A percentile compares a stretch with the other conserved stretches of the same genome.
Evolutionary conservation across 1,140 invertebrate species (phyloP).

Genomic region (Oryctes rhinoceros): DNA sequence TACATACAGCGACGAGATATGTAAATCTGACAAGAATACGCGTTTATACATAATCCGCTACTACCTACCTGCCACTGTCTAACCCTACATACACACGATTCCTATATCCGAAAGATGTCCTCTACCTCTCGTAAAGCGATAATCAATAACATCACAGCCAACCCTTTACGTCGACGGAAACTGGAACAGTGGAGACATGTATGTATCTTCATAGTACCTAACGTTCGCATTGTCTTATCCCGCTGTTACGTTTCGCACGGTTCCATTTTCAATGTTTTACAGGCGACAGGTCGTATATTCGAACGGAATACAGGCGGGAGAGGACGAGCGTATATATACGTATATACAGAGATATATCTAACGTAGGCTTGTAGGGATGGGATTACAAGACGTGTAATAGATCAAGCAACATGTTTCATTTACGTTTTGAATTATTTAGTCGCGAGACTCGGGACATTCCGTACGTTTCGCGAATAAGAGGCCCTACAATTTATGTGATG

Average conservation of each 20-base stretch:
- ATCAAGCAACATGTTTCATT: conserved; percentile 4
- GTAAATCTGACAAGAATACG: conserved; percentile 9
- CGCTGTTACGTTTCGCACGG: background rate
- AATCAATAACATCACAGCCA: background rate
- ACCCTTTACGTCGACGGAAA: background rate
- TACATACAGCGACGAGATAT: conserved; percentile 4
- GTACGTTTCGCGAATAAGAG: background rate
- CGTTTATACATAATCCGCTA: background rate
- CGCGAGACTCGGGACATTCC: background rate
- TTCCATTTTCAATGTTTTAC: background rate
- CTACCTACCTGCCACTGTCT: background rate
- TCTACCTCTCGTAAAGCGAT: background rate
- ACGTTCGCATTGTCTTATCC: conserved; percentile 1
- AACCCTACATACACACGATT: background rate
- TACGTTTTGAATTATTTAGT: conserved; percentile 5
- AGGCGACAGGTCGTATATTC: background rate
- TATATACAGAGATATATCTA: background rate
- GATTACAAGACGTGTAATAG: background rate
- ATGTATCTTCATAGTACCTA: background rate
- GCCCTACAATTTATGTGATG: background rate
- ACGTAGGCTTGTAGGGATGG: background rate
- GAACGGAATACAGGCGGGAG: background rate
- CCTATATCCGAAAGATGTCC: background rate
- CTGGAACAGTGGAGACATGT: background rate
- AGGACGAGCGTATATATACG: too few species aligned